Evolutionary conservation across 1,140 invertebrate genomes (phyloP), one percentile per base, ranked within the genome.

Genomic region (Drosophila tristis): DNA sequence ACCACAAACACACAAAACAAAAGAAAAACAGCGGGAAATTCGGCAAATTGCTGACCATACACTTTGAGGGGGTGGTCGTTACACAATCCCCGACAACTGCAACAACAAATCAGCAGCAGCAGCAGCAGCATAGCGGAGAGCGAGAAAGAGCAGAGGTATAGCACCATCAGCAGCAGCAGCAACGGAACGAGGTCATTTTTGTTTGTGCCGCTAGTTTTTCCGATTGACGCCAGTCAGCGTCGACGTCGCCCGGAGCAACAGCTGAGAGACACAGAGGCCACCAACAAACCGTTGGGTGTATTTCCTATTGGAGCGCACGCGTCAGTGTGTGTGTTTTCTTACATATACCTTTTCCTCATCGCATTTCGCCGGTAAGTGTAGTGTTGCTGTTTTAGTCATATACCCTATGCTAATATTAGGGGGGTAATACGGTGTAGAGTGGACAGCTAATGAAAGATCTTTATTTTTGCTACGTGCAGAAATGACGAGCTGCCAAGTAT

Each of bases 311-410:
- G 35, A 39, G 35, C 39, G 25, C 43, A 25, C 48, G 45, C 65
- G 45, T 74, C 47, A 58, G 57, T 74, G 66, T 42, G 39, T 42
- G 29, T 29, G 2, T 9, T 29, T 43, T 25, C 43, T 43, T 31
- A 29, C 26, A 26, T 51, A 48, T 43, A 43, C 39, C 29, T 39
- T 13, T 42, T 61, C 43, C 43, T 44, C 44, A 44, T 49, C 48
- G 56, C 35, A 43, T 39, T 74, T 75, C 54, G 61, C 72, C 72
- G 72, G 72, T 74, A 75, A 66, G 35, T 73, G 39, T 20, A 54
- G 29, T 74, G 72, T 39, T 39, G 5, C 35, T 13, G 35, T 39
- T 39, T 4, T 39, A 13, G 11, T 39, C 11, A 4, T 2, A 39
- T 39, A 39, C 35, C 11, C 35, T 13, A 39, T 13, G 11, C 35